Evolutionary conservation across 2,888 invertebrate species (phyloP).

Genomic region (Entomobrya multifasciata): DNA sequence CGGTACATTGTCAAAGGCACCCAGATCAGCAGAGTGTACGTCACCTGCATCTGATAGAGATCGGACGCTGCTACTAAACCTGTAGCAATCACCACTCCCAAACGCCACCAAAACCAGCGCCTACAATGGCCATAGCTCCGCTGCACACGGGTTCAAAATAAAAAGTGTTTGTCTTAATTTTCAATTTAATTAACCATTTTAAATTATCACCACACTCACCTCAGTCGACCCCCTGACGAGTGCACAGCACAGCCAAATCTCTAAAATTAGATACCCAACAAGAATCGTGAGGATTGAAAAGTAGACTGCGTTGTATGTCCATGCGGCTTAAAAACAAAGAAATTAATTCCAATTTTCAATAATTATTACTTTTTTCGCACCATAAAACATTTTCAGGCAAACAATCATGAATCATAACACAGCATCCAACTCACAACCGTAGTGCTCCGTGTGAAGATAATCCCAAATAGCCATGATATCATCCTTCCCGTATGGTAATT

Average conservation of each 20-base stretch:
- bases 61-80: slow-evolving; percentile 51
- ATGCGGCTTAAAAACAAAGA: slow-evolving; percentile 37
- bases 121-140: slow-evolving; percentile 62
- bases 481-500: slow-evolving; percentile 57
- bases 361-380: no score
- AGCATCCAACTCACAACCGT: slow-evolving; percentile 62
- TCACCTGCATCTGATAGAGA: slow-evolving; percentile 71
- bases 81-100: slow-evolving; percentile 49
- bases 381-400: no score
- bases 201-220: slow-evolving; percentile 52
- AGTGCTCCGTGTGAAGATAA: slow-evolving; percentile 58
- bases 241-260: slow-evolving; percentile 75
- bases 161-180: neutral
- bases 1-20: slow-evolving; percentile 66
- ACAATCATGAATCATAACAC: no score
- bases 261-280: slow-evolving; percentile 70
- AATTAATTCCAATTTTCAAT: neutral
- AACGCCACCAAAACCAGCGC: slow-evolving; percentile 74
- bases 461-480: slow-evolving; percentile 71
- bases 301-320: slow-evolving; percentile 70
- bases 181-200: slow-evolving; percentile 15
- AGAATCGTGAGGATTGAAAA: slow-evolving; percentile 53
- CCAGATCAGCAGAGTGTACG: slow-evolving; percentile 67
- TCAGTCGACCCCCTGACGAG: slow-evolving; percentile 70
- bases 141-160: slow-evolving; percentile 48